These are phyloP conservation scores for Melieria picta DNA, from an alignment of 2,888 invertebrate species.

Conservation along the genomic window DNA sequence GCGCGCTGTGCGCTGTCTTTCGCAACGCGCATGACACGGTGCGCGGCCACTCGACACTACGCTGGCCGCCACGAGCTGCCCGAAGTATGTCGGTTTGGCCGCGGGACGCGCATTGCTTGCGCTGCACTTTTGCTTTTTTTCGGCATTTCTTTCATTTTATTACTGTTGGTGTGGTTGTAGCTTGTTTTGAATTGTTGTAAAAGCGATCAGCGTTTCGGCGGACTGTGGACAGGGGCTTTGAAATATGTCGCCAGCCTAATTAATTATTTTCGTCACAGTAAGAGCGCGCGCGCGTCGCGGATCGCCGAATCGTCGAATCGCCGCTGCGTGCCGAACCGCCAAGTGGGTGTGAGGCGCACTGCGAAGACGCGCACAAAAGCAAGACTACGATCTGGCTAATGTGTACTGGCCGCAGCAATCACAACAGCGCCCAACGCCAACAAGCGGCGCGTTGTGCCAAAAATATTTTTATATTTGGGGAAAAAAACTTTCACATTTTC, in stretches of 20 bases:
- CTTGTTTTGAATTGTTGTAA: too few relatives aligned
- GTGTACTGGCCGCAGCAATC: background rate
- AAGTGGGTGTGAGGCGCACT: background rate
- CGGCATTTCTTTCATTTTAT: too few relatives aligned
- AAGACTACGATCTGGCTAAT: background rate
- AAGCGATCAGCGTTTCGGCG: too few relatives aligned
- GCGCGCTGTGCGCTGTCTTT: too few relatives aligned
- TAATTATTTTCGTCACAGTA: slow-evolving; percentile 51
- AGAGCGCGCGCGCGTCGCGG: slow-evolving; percentile 1
- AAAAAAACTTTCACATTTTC: slow-evolving; percentile 36
- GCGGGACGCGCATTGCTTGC: too few relatives aligned
- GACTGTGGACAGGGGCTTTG: too few relatives aligned
- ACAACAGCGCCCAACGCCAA: background rate
- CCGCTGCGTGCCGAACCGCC: slow-evolving; percentile 12
- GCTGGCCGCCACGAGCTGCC: too few relatives aligned
- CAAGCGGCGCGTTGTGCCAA: background rate
- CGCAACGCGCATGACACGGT: too few relatives aligned
- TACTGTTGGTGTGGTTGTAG: too few relatives aligned
- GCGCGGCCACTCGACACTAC: too few relatives aligned
- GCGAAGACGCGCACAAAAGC: background rate
- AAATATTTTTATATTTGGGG: slow-evolving; percentile 11
- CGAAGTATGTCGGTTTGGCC: too few relatives aligned
- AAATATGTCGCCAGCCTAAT: slow-evolving; percentile 38
- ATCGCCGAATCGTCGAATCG: background rate
- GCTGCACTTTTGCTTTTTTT: too few relatives aligned